Percentiles rank a stretch among this genome's conserved stretches.
These are phyloP conservation scores for Eidolon dupreanum DNA, from an alignment of 2,797 vertebrate genomes.

Conservation along the genomic window DNA sequence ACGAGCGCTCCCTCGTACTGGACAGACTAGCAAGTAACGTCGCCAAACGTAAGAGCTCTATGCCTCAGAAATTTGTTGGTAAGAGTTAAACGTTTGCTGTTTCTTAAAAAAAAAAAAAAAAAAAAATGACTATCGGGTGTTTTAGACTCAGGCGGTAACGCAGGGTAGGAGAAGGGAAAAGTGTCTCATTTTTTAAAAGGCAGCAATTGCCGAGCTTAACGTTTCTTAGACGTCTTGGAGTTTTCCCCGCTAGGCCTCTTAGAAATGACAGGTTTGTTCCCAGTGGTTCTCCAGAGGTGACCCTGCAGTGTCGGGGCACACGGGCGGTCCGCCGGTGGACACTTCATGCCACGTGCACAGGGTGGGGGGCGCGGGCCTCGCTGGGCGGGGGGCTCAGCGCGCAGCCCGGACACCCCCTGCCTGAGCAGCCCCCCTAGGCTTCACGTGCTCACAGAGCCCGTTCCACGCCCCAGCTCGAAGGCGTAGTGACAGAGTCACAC, in stretches of 20 bases:
- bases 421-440: background rate
- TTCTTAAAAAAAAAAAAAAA: conserved; percentile 81
- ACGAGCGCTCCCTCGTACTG: conserved; percentile 98
- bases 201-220: background rate
- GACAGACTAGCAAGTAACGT: conserved; percentile 99
- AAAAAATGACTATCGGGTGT: background rate
- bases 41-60: conserved; percentile 99
- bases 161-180: background rate
- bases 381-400: fast-evolving
- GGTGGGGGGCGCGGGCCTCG: fast-evolving
- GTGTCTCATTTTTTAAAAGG: background rate
- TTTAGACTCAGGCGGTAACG: conserved; percentile 47
- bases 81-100: conserved; percentile 96
- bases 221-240: background rate
- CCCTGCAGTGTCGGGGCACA: background rate
- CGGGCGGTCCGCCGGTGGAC: background rate
- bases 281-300: background rate
- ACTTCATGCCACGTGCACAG: fast-evolving
- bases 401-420: fast-evolving
- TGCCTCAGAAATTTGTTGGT: conserved; percentile 99
- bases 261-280: background rate
- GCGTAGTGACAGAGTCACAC: fast-evolving
- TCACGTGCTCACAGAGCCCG: background rate
- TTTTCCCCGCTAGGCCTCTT: background rate
- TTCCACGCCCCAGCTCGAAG: fast-evolving